Evolutionary conservation across 1,140 invertebrate species (phyloP).

Genomic region (Anthonomus grandis): DNA sequence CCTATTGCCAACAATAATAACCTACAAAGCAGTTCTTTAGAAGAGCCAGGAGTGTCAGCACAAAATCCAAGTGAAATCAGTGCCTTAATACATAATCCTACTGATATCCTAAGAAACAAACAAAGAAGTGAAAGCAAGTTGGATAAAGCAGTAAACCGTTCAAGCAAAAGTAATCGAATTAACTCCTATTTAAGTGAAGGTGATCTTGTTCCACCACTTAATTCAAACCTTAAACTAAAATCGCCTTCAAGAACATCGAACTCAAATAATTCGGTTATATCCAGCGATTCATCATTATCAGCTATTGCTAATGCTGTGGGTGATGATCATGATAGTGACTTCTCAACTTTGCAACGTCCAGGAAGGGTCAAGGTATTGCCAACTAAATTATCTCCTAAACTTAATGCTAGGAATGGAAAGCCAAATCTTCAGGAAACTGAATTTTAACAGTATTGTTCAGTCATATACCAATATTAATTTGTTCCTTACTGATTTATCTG

Average conservation of each 20-base stretch:
- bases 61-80: neutral
- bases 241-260: conserved; percentile 16
- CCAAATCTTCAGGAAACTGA: neutral
- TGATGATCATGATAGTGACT: conserved; percentile 32
- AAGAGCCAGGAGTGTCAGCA: neutral
- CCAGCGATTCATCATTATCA: conserved; percentile 25
- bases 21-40: neutral
- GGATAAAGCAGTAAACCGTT: conserved; percentile 8
- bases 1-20: neutral
- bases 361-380: neutral
- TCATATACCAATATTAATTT: no score
- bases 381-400: neutral
- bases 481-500: no score
- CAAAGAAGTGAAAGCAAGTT: conserved; percentile 22
- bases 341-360: conserved; percentile 11
- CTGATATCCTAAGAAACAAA: conserved; percentile 3
- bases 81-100: neutral
- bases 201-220: conserved; percentile 17
- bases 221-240: conserved; percentile 7
- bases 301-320: conserved; percentile 32
- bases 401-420: conserved; percentile 1
- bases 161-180: conserved; percentile 22
- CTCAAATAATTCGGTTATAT: conserved; percentile 13
- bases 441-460: conserved; percentile 2
- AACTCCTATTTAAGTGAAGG: conserved; percentile 25